Evolutionary conservation across 1,140 invertebrate species (phyloP).

Genomic region (Drosophila seguyi): DNA sequence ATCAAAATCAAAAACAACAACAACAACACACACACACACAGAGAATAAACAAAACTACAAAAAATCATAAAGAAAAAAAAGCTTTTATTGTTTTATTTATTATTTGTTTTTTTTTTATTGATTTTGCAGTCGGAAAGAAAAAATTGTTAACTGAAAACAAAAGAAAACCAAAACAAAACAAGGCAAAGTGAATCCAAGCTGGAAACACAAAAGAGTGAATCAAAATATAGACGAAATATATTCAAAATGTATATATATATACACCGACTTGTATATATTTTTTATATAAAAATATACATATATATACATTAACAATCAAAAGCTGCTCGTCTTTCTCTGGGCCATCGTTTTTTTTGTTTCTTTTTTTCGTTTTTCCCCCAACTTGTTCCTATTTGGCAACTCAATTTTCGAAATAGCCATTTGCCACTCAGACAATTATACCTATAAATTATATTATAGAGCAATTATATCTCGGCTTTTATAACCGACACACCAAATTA

Average conservation of each 20-base stretch:
- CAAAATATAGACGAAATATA: conserved; percentile 40
- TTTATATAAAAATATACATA: neutral
- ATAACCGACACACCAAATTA: conserved; percentile 48
- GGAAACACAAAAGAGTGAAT: conserved; percentile 27
- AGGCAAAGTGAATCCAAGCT: neutral
- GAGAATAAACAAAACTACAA: conserved; percentile 60
- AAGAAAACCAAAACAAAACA: conserved; percentile 1
- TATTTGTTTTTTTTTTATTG: conserved; percentile 14
- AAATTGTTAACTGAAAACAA: conserved; percentile 10
- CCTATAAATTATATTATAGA: conserved; percentile 37
- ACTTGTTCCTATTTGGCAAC: conserved; percentile 29
- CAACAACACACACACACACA: conserved; percentile 58
- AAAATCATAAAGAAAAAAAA: conserved; percentile 34
- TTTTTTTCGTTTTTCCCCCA: neutral
- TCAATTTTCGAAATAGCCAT: conserved; percentile 39
- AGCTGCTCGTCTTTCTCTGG: conserved; percentile 11
- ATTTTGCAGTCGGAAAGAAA: conserved; percentile 18
- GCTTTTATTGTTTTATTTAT: conserved; percentile 22
- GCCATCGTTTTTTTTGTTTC: neutral
- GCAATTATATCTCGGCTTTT: conserved; percentile 39
- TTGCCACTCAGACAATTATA: conserved; percentile 28
- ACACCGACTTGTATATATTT: neutral
- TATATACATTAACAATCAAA: conserved; percentile 21
- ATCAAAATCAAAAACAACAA: conserved; percentile 33
- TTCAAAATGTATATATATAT: conserved; percentile 21